Evolutionary conservation across 2,888 invertebrate species (phyloP).

Genomic region (Cetonia aurata): DNA sequence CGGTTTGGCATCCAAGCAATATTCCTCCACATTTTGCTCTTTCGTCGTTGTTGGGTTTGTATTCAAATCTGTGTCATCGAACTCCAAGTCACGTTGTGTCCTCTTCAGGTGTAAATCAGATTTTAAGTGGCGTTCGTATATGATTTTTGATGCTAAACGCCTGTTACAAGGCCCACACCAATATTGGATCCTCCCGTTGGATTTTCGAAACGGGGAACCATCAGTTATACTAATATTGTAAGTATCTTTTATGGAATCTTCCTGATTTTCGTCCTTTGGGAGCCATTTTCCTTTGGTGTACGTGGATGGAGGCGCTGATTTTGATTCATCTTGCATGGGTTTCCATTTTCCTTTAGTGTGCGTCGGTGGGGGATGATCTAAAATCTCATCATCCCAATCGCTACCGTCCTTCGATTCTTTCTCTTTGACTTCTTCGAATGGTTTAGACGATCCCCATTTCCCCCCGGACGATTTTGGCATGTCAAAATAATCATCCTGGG

Average conservation of each 20-base stretch:
- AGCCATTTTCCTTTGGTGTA: constrained; percentile 88
- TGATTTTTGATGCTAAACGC: constrained; percentile 77
- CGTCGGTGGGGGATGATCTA: constrained; percentile 65
- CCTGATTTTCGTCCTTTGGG: constrained; percentile 58
- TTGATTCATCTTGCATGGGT: constrained; percentile 64
- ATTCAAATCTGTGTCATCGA: constrained; percentile 68
- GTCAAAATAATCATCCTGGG: no score
- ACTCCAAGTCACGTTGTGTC: constrained; percentile 76
- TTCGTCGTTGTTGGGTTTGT: constrained; percentile 51
- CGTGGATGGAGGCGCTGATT: constrained; percentile 74
- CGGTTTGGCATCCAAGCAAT: constrained; percentile 52
- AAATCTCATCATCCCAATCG: constrained; percentile 59
- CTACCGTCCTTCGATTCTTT: constrained; percentile 54
- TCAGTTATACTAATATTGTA: constrained; percentile 48
- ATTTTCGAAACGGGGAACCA: constrained; percentile 62
- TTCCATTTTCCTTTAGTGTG: constrained; percentile 78
- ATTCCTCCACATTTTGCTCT: constrained; percentile 49
- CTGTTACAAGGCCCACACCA: constrained; percentile 88
- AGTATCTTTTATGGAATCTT: constrained; percentile 10
- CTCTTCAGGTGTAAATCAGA: constrained; percentile 80
- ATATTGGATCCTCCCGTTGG: constrained; percentile 71
- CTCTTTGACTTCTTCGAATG: constrained; percentile 58
- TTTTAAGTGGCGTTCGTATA: constrained; percentile 83
- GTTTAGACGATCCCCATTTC: constrained; percentile 70
- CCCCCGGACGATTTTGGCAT: no score